Conservation (phyloP, 2,797 vertebrate genomes). For the Tolypeutes matacus region DNA sequence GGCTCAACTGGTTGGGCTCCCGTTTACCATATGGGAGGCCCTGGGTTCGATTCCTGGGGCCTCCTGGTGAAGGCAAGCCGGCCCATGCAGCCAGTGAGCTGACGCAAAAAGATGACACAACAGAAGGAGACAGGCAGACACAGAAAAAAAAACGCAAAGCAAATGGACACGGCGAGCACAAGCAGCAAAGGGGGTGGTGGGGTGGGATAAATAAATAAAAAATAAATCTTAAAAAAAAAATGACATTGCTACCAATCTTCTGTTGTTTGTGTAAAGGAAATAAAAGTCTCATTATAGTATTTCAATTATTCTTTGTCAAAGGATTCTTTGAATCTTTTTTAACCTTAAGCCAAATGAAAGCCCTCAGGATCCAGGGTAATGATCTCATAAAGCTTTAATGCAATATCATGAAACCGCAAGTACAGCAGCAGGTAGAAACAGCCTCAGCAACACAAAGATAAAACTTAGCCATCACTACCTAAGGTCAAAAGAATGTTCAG, state of each 20-base stretch:
- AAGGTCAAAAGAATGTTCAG: background rate
- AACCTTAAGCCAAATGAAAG: background rate
- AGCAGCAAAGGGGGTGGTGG: too few species aligned
- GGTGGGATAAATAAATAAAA: too few species aligned
- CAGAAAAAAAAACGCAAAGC: too few species aligned
- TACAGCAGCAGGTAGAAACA: background rate
- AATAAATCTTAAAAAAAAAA: too few species aligned
- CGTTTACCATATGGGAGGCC: too few species aligned
- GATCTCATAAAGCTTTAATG: background rate
- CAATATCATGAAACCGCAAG: background rate
- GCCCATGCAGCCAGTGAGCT: too few species aligned
- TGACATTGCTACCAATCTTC: background rate
- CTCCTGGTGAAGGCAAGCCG: too few species aligned
- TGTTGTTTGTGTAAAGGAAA: background rate
- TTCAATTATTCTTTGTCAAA: background rate
- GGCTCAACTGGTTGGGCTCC: too few species aligned
- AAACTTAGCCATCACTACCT: background rate
- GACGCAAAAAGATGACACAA: too few species aligned
- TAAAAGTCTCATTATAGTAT: background rate
- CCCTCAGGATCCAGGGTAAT: background rate
- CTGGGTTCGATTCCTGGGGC: too few species aligned
- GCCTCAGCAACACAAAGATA: background rate
- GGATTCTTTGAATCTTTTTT: conserved; percentile 41
- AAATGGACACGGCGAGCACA: too few species aligned
- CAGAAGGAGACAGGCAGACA: too few species aligned